These are phyloP conservation scores for Icerya purchasi DNA, from an alignment of 2,888 invertebrate species.

Conservation along the genomic window DNA sequence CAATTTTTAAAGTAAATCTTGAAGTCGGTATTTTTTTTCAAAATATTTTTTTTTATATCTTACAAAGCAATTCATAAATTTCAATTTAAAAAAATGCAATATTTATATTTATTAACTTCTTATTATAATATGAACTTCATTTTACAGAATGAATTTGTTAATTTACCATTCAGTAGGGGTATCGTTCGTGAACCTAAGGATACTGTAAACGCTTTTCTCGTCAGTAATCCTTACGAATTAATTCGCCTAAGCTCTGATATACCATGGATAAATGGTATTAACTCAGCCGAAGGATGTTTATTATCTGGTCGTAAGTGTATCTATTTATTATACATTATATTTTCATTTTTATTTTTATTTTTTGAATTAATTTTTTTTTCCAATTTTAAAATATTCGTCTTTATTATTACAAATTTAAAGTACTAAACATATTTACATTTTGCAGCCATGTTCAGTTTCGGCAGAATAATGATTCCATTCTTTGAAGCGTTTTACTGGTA, in stretches of 20 bases:
- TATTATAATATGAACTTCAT: constrained; percentile 56
- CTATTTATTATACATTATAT: too few species aligned
- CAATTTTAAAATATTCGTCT: too few species aligned
- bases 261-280: constrained; percentile 53
- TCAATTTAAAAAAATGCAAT: too few species aligned
- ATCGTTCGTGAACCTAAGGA: constrained; percentile 42
- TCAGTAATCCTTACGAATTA: constrained; percentile 31
- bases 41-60: too few species aligned
- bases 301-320: constrained; percentile 33
- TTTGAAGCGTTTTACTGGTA: not conserved
- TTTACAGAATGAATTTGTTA: constrained; percentile 36
- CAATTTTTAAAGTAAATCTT: too few species aligned
- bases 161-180: constrained; percentile 49
- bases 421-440: too few species aligned
- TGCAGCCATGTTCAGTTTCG: too few species aligned
- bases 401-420: too few species aligned
- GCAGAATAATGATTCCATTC: not conserved
- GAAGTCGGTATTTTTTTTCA: too few species aligned
- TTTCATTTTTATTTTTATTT: too few species aligned
- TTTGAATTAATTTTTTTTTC: too few species aligned
- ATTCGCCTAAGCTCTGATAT: constrained; percentile 24
- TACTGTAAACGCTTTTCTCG: constrained; percentile 38
- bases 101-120: constrained; percentile 16
- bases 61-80: too few species aligned
- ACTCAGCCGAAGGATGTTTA: constrained; percentile 47